phyloP scores from a whole-genome alignment of 2,888 invertebrate species.

The Fragum whitleyi region DNA sequence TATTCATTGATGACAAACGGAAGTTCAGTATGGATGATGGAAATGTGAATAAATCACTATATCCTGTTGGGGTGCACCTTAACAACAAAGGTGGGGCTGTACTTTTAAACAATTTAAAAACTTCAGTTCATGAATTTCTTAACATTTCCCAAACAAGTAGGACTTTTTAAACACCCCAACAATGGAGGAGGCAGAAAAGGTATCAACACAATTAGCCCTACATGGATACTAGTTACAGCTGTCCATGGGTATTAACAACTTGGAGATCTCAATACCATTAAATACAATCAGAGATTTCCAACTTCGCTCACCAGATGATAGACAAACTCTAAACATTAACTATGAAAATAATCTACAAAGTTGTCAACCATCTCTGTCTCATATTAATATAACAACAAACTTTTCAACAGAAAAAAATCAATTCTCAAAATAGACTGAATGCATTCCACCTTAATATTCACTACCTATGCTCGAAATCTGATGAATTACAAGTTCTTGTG shows the following conservation, averaged over 20 bases:
- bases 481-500: neutral
- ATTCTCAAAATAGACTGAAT: neutral
- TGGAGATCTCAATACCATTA: too few species aligned
- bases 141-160: neutral
- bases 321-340: neutral
- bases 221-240: neutral
- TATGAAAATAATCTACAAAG: neutral
- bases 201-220: neutral
- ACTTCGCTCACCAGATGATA: neutral
- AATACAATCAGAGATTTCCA: too few species aligned
- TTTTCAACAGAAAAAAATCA: neutral
- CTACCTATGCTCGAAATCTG: neutral
- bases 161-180: neutral
- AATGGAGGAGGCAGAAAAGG: neutral
- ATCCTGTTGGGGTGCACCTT: neutral
- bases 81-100: neutral
- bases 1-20: neutral
- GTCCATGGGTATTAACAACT: too few species aligned
- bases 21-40: neutral
- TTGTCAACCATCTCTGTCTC: too few species aligned
- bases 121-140: neutral
- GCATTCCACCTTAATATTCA: neutral
- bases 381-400: too few species aligned
- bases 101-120: neutral
- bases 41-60: neutral